Evolutionary conservation across 2,113 vertebrate genomes (phyloP).

Genomic region (Dipodomys merriami): DNA sequence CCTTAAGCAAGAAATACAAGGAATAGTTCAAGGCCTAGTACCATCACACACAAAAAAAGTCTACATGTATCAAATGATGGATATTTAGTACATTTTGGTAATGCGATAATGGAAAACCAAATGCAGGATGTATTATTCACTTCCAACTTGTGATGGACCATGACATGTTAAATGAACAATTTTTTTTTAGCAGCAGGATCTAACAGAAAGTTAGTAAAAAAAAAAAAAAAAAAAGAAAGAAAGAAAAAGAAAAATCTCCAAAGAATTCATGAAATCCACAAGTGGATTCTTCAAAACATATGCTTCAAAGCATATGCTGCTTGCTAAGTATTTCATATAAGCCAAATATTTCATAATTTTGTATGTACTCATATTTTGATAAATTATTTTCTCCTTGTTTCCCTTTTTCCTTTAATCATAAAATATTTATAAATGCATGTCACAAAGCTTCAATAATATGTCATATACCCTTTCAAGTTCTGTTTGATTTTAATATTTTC

Average conservation of each 20-base stretch:
- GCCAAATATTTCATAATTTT: conserved; percentile 28
- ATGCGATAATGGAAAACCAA: background rate
- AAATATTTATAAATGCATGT: conserved; percentile 43
- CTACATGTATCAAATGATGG: background rate
- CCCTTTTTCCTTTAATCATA: conserved; percentile 6
- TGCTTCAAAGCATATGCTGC: background rate
- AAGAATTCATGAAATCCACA: background rate
- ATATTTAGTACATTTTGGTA: conserved; percentile 11
- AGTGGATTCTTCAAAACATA: background rate
- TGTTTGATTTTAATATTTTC: conserved; percentile 35
- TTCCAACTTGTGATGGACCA: background rate
- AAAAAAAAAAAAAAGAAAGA: background rate
- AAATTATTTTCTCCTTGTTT: background rate
- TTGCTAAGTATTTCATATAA: conserved; percentile 10
- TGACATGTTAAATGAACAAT: background rate
- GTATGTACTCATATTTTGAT: background rate
- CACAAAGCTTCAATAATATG: background rate
- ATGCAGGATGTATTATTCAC: background rate
- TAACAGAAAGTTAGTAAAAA: background rate
- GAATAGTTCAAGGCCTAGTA: too few relatives aligned
- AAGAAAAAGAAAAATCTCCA: background rate
- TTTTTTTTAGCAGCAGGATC: background rate
- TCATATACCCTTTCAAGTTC: background rate
- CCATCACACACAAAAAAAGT: background rate
- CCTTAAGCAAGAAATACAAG: too few relatives aligned